phyloP scores from a whole-genome alignment of 2,888 invertebrate species.

The Drosophila greeni region DNA sequence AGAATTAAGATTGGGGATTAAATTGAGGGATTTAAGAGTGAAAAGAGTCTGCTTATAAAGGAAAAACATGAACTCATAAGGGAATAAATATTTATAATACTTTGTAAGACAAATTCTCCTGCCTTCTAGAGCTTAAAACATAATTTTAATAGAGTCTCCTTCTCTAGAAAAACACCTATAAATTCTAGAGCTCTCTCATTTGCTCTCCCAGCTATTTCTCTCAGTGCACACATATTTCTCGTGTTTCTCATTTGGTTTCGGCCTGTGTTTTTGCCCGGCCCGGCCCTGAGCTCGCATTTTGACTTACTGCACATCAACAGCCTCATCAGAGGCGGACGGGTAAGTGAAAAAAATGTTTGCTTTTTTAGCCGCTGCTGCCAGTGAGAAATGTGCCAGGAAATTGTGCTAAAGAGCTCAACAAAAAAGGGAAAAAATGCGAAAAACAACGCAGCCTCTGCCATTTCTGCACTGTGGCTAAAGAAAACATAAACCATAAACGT shows the following conservation, averaged over 20 bases:
- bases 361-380: slow-evolving; percentile 32
- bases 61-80: too few species aligned
- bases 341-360: slow-evolving; percentile 63
- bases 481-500: slow-evolving; percentile 57
- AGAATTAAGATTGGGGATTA: neutral
- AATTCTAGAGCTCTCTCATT: neutral
- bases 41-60: neutral
- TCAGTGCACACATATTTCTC: slow-evolving; percentile 25
- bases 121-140: neutral
- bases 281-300: slow-evolving; percentile 44
- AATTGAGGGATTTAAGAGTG: neutral
- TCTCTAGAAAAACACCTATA: neutral
- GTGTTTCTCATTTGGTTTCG: slow-evolving; percentile 33
- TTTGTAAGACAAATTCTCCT: neutral
- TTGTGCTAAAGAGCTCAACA: slow-evolving; percentile 61
- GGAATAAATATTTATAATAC: too few species aligned
- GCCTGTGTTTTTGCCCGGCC: slow-evolving; percentile 29
- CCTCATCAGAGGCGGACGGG: slow-evolving; percentile 48
- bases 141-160: neutral
- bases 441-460: slow-evolving; percentile 22
- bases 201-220: neutral
- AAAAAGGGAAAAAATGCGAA: slow-evolving; percentile 33
- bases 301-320: slow-evolving; percentile 64
- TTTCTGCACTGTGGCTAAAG: slow-evolving; percentile 36
- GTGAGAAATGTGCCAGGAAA: slow-evolving; percentile 67